phyloP scores from a whole-genome alignment of 2,888 invertebrate species.

The Macrophya annulata region DNA sequence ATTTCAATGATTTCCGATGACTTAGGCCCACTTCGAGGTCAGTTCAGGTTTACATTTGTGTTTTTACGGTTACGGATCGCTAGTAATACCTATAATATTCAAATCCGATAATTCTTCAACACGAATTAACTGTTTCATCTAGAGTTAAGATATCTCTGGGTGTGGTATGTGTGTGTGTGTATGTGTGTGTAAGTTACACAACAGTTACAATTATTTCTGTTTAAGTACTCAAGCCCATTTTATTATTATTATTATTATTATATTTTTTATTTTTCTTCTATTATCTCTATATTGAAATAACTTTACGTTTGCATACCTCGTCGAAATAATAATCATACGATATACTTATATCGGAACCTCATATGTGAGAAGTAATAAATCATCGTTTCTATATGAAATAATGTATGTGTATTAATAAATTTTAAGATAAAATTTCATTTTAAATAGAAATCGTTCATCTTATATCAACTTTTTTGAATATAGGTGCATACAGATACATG shows the following conservation, averaged over 20 bases:
- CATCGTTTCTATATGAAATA: neutral
- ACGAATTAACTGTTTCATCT: neutral
- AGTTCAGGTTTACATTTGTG: neutral
- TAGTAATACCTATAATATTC: neutral
- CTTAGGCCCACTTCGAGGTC: conserved; percentile 49
- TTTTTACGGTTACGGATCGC: conserved; percentile 1
- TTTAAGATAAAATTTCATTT: neutral
- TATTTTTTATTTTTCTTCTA: too few relatives aligned
- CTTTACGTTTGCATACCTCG: neutral
- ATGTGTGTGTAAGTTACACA: neutral
- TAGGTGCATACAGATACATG: neutral
- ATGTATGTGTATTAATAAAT: neutral
- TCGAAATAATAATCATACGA: conserved; percentile 6
- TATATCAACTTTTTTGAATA: neutral
- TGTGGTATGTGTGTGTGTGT: neutral
- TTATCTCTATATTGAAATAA: conserved; percentile 1
- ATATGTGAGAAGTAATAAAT: neutral
- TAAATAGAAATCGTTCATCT: neutral
- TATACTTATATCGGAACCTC: neutral
- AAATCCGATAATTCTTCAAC: neutral
- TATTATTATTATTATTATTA: neutral
- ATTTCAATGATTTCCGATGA: conserved; percentile 26
- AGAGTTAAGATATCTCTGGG: too few relatives aligned
- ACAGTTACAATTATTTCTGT: neutral
- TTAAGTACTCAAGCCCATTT: conserved; percentile 44